Base-by-base conservation (phyloP, 2,888 invertebrate species). In the Catocala sponsa region DNA sequence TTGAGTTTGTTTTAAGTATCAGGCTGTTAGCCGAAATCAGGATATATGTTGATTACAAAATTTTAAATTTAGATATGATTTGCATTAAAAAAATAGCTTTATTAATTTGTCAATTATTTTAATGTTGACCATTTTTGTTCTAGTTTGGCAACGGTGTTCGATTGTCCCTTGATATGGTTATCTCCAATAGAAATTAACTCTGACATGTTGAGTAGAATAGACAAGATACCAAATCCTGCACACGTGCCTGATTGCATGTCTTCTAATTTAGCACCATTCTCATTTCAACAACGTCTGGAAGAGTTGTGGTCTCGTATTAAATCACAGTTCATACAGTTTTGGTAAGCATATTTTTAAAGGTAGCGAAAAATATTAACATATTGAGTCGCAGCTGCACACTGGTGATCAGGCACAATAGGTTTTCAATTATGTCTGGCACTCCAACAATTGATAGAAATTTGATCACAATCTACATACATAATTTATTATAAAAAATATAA, bases 171-270 rank as follows among this genome's bases (percentile, higher is more conserved):
- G 6, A 80, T 89, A 12, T 89, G 86, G 86, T 41, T 81, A 1
- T 84, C 81, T 0, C 75, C 88, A 0, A 56, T 84, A 13, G 89
- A 89, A 41, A 84, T 84, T 0, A 85, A 88, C 52, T 84, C 82
- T 67, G 70, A 81, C 73, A 70, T 88, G 0, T 52, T 88, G 13
- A 59, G 72, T 6, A 62, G 88, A 15, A 73, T 91, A 0, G 91
- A 90, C 11, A 85, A 85, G 46, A 42, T 63, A 0, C 65, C 84
- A 0, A 89, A 88, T 61, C 90, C 92, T 1, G 80, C 89, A 0
- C 89, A 88, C 53, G 75, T 76, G 0, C 61, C 79, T 0, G 82
- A 85, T 41, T 53, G 68, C 0, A 49, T 74, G n/a, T 78, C 83
- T 0, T 6, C 56, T 0, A 73, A 72, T n/a, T 2, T 76, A 0